Base-by-base conservation (phyloP, 2,888 invertebrate species). In the Branchellion lobata region DNA sequence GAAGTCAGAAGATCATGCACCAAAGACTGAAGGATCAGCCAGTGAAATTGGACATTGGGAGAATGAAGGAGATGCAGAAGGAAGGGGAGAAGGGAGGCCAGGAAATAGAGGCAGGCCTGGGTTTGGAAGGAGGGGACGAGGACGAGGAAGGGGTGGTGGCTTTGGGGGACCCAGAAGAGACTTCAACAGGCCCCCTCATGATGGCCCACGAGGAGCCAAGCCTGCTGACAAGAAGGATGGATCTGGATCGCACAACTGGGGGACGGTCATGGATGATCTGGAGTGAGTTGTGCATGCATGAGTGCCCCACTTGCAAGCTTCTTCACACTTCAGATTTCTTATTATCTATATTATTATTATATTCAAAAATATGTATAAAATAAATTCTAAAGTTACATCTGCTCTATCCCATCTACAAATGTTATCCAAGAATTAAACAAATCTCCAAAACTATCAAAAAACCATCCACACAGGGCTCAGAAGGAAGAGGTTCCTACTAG, bases 181-280 rank as follows among this genome's bases (percentile, higher is more conserved):
- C 27, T 71, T 36, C 27, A 57, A 68, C 27, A 61, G 78, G 65
- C 29, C 65, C 21, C 29, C 3, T 3, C 34, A 68, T 80, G n/a
- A 69, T 76, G 47, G 57, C 61, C 78, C 76, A 80, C 82, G 83
- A 84, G 95, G 96, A 85, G 92, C 96, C 83, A 96, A 96, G 89
- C 91, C 95, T 82, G 91, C 94, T 84, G 96, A 96, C 88, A 96
- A 96, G 89, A 92, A 94, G 84, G 95, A 96, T 85, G 96, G 96
- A 84, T 93, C 92, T 88, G 96, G 96, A 83, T 92, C 95, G 84
- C 94, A 94, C 88, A 96, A 96, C 90, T 96, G 96, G 96, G 96
- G 96, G 84, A 93, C 93, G 83, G 91, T 93, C 85, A 93, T 93
- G 89, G 95, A 96, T 88, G 94, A 95, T 85, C 91, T 95, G 85